Conservation (phyloP, 2,888 invertebrate species). For the Leptinotarsa peninsularis region DNA sequence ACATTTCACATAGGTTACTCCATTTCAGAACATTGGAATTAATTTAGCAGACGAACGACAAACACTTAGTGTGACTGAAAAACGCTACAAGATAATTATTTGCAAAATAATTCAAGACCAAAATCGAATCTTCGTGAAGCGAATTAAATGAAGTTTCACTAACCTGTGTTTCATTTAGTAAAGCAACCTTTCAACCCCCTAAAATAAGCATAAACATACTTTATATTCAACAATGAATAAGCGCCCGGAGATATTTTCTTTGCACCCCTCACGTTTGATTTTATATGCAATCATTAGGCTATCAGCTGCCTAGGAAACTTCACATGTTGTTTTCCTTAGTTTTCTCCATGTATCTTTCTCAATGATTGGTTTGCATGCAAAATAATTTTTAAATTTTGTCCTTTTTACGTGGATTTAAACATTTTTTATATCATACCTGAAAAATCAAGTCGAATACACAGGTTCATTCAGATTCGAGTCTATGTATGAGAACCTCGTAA, state of each 20-base stretch:
- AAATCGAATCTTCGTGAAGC: conserved; percentile 9
- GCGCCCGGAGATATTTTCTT: conserved; percentile 6
- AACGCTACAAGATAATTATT: conserved; percentile 1
- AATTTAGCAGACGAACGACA: not conserved
- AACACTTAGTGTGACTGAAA: not conserved
- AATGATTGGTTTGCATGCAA: too few species aligned
- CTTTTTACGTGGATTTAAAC: too few species aligned
- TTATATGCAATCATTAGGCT: not conserved
- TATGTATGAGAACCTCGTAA: too few species aligned
- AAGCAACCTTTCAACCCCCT: conserved; percentile 19
- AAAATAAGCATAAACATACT: conserved; percentile 15
- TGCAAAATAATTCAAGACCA: conserved; percentile 9
- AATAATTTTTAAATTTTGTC: too few species aligned
- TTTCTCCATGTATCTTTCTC: too few species aligned
- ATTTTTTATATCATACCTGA: too few species aligned
- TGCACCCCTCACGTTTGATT: not conserved
- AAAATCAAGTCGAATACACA: too few species aligned
- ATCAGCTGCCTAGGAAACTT: not conserved
- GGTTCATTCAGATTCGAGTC: too few species aligned
- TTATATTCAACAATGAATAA: conserved; percentile 21
- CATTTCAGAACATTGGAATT: too few species aligned
- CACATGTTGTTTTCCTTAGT: too few species aligned
- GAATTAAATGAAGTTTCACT: conserved; percentile 7
- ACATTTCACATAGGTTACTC: not conserved
- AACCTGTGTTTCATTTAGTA: conserved; percentile 12